Percentiles rank a stretch among this genome's conserved stretches.
Evolutionary conservation across 1,140 invertebrate genomes (phyloP).

Genomic region (Drosophila dunni): DNA sequence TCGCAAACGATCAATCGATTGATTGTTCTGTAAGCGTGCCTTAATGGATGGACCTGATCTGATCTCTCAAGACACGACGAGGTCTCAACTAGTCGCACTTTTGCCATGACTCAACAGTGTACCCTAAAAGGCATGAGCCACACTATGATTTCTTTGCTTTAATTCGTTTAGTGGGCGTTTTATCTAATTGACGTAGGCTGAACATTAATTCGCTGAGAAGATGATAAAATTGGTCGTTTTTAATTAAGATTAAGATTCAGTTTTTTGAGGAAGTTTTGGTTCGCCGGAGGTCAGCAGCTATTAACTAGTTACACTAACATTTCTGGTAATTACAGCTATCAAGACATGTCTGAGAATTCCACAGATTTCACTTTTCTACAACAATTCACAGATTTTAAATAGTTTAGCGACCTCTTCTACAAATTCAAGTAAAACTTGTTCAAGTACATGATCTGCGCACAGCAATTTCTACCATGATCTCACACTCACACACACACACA

Average conservation of each 20-base stretch:
- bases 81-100: conserved; percentile 24
- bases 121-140: conserved; percentile 48
- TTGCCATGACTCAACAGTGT: conserved; percentile 59
- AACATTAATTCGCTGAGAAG: conserved; percentile 54
- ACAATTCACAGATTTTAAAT: conserved; percentile 33
- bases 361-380: conserved; percentile 47
- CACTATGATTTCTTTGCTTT: conserved; percentile 7
- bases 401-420: conserved; percentile 32
- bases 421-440: conserved; percentile 33
- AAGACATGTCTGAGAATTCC: conserved; percentile 24
- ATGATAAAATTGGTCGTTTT: conserved; percentile 41
- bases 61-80: background rate
- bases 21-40: conserved; percentile 44
- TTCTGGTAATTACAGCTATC: conserved; percentile 24
- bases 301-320: conserved; percentile 12
- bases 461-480: conserved; percentile 63
- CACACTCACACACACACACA: conserved; percentile 37
- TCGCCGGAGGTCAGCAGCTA: conserved; percentile 48
- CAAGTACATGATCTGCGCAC: conserved; percentile 28
- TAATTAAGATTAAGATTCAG: conserved; percentile 68
- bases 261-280: conserved; percentile 27
- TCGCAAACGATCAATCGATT: conserved; percentile 42
- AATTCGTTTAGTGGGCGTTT: conserved; percentile 55
- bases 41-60: conserved; percentile 1
- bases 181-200: conserved; percentile 67